Evolutionary conservation across 1,140 invertebrate genomes (phyloP).

Genomic region (Macrocentrus cingulum): DNA sequence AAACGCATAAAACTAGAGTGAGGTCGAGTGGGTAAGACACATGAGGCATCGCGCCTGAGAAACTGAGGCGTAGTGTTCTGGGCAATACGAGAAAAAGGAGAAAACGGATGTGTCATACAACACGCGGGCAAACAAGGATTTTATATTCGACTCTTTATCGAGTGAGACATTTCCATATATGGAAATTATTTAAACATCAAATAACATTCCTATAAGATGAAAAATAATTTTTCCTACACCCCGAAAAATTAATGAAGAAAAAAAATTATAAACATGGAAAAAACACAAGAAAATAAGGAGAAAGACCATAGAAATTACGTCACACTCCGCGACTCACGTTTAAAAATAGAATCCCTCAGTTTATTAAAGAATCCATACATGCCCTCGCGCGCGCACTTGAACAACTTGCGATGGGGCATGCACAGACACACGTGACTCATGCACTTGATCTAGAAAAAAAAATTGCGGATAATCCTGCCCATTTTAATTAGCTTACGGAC

Average conservation of each 20-base stretch:
- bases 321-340: constrained; percentile 47
- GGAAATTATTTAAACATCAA: too few species aligned
- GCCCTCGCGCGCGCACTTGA: constrained; percentile 12
- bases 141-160: too few species aligned
- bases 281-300: constrained; percentile 36
- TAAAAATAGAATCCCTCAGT: constrained; percentile 53
- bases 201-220: too few species aligned
- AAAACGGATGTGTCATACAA: constrained; percentile 15
- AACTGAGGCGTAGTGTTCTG: background rate
- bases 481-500: too few species aligned
- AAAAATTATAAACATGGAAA: too few species aligned
- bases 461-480: background rate
- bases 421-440: constrained; percentile 15
- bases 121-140: constrained; percentile 12
- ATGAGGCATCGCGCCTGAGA: too few species aligned
- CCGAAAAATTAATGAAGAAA: too few species aligned
- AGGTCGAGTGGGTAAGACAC: background rate
- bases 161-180: constrained; percentile 25
- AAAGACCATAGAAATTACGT: constrained; percentile 52
- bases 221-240: too few species aligned
- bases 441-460: constrained; percentile 10
- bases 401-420: constrained; percentile 7
- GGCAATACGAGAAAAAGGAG: constrained; percentile 20
- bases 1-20: constrained; percentile 17
- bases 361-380: constrained; percentile 46